These are phyloP conservation scores for Lordiphosa fenestrarum DNA, from an alignment of 2,888 invertebrate species.

Conservation along the genomic window DNA sequence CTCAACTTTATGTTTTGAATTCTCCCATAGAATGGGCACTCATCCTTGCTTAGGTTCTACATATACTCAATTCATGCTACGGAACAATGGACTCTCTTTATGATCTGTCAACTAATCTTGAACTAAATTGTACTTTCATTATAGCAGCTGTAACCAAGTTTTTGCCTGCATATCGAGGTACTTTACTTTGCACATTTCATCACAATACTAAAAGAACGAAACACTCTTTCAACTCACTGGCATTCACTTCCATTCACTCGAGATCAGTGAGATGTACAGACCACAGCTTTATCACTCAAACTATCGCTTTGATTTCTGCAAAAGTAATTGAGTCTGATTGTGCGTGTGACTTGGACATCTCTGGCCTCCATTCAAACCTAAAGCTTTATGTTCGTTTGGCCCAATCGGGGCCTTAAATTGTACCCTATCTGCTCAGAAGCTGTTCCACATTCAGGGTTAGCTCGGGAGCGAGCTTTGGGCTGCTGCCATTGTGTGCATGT, in stretches of 20 bases:
- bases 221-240: background rate
- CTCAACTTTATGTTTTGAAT: too few species aligned
- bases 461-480: constrained; percentile 57
- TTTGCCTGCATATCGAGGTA: constrained; percentile 57
- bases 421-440: constrained; percentile 78
- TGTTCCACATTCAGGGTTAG: constrained; percentile 76
- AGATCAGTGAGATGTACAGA: too few species aligned
- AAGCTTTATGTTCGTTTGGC: constrained; percentile 41
- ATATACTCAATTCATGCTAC: constrained; percentile 11
- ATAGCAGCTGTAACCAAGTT: constrained; percentile 64
- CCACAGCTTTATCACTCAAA: too few species aligned
- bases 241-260: background rate
- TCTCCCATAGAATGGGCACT: background rate
- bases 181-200: constrained; percentile 38
- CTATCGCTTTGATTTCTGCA: too few species aligned
- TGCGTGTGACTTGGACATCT: constrained; percentile 9
- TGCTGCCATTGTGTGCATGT: constrained; percentile 41
- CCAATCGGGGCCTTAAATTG: constrained; percentile 65
- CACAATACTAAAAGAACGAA: constrained; percentile 7
- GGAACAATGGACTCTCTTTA: constrained; percentile 16
- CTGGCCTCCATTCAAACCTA: constrained; percentile 35
- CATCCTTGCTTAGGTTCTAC: constrained; percentile 1
- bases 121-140: constrained; percentile 71
- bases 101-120: constrained; percentile 35
- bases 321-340: too few species aligned